Evolutionary conservation across 2,888 invertebrate genomes (phyloP), one percentile per base, ranked within the genome.

Genomic region (Allophyes oxyacanthae): DNA sequence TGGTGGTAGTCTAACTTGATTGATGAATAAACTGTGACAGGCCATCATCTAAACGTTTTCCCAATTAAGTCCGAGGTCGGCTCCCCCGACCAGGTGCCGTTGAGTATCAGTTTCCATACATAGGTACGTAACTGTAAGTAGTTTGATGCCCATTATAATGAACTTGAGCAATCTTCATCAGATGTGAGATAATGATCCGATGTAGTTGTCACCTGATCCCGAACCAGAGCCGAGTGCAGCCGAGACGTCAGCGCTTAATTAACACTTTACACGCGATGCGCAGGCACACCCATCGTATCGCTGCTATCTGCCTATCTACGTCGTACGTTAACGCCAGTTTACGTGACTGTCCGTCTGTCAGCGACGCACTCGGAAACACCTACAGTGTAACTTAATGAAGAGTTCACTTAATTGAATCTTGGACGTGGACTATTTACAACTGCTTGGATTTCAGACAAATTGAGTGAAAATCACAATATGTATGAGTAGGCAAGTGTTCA

Each of bases 291-390:
- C 25, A 6, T 9, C 10, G 20, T 14, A 6, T 9, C 8, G 32
- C 26, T 36, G 14, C 44, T 49, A 60, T 53, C 61, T 8, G 10
- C 26, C 3, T n/a, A 60, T 60, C 61, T 61, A 38, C 8, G 13
- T 40, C 25, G 53, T 40, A 48, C 8, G 38, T 40, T 62, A 1
- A n/a, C 13, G 10, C 13, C 32, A 46, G 45, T 60, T 37, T 46
- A 60, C 37, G 13, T 30, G 26, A 34, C n/a, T 32, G 48, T 48
- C 14, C 6, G 28, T 15, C 20, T 43, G 43, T 43, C 46, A 26
- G 26, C 37, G 33, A 28, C 4, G 33, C 14, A 3, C 26, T 40
- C 7, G 7, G 20, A 6, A 13, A 37, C 45, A 41, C 36, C 10
- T 26, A 46, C 13, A 48, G 25, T 14, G 10, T 9, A 14, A 40